Conservation (phyloP, 2,888 invertebrate species). For the Coleophora flavipennella region DNA sequence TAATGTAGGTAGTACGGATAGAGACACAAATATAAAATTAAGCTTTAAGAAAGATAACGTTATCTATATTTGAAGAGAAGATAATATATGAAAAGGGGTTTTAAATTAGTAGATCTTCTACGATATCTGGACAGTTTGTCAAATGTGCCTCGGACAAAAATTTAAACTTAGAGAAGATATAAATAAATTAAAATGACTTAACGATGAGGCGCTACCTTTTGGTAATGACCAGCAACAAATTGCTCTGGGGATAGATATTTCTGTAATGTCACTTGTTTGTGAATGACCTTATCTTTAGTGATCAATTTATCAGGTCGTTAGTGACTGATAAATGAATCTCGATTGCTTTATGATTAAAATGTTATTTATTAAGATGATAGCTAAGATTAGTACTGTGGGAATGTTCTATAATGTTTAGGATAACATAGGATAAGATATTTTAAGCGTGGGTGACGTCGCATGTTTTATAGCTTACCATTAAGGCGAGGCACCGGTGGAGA, state of each 20-base stretch:
- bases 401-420: conserved; percentile 17
- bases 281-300: conserved; percentile 52
- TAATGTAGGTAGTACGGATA: too few species aligned
- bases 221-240: conserved; percentile 52
- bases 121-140: conserved; percentile 48
- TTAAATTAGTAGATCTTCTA: conserved; percentile 52
- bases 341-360: conserved; percentile 58
- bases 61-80: conserved; percentile 39
- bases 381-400: conserved; percentile 48
- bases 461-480: too few species aligned
- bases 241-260: conserved; percentile 50
- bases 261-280: conserved; percentile 56
- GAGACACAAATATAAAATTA: neutral
- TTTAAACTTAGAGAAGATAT: conserved; percentile 39
- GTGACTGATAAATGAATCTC: conserved; percentile 50
- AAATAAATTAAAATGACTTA: conserved; percentile 40
- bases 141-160: conserved; percentile 52
- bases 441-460: too few species aligned
- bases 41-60: conserved; percentile 27
- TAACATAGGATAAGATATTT: too few species aligned
- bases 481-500: too few species aligned
- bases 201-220: conserved; percentile 50
- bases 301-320: conserved; percentile 66
- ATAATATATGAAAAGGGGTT: conserved; percentile 39
- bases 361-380: conserved; percentile 50